Evolutionary conservation across 2,797 vertebrate species (phyloP).

Genomic region (Falco biarmicus): DNA sequence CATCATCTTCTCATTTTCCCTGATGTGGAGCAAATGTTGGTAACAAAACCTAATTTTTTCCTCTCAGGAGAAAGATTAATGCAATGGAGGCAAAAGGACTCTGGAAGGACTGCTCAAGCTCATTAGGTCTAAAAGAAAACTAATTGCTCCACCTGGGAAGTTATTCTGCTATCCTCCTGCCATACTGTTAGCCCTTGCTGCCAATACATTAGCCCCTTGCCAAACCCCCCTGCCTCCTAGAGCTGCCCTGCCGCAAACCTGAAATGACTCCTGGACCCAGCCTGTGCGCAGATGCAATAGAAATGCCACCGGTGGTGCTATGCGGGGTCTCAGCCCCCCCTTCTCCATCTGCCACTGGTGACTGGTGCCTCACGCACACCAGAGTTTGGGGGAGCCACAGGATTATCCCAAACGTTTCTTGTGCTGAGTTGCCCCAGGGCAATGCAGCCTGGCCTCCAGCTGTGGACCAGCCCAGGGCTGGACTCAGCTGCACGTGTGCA

Average conservation of each 20-base stretch:
- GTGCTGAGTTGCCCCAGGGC: background rate
- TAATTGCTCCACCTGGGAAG: background rate
- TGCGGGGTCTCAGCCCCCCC: background rate
- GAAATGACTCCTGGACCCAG: background rate
- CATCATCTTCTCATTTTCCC: background rate
- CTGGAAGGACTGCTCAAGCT: background rate
- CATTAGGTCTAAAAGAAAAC: background rate
- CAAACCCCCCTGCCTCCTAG: background rate
- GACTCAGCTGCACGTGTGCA: background rate
- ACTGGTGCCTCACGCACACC: background rate
- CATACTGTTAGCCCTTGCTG: background rate
- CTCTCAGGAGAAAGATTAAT: background rate
- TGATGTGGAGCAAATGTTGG: background rate
- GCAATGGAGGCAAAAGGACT: background rate
- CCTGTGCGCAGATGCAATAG: background rate
- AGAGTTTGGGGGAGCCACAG: background rate
- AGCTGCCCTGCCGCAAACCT: background rate
- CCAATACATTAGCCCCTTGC: background rate
- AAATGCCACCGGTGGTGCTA: background rate
- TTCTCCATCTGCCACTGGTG: background rate
- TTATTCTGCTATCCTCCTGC: background rate
- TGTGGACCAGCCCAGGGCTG: background rate
- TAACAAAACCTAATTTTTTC: background rate
- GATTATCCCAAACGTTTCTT: background rate
- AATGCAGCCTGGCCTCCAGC: background rate